These are phyloP conservation scores for Lasioglossum vierecki DNA, from an alignment of 2,888 invertebrate species.

Conservation along the genomic window DNA sequence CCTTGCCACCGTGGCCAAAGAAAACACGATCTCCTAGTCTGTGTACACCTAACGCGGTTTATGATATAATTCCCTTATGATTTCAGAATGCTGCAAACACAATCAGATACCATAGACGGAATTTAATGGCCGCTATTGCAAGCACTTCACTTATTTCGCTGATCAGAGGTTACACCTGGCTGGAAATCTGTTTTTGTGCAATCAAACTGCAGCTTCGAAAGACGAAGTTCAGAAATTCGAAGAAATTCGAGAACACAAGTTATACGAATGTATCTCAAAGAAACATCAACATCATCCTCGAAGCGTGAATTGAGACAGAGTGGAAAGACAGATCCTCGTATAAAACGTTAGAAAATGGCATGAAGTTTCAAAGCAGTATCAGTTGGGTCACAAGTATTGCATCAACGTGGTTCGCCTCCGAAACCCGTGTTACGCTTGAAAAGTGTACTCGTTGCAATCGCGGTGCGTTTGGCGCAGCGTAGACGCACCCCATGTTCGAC, in stretches of 20 bases:
- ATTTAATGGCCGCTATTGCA: slow-evolving; percentile 28
- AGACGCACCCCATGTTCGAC: slow-evolving; percentile 45
- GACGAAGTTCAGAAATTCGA: no score
- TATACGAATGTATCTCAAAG: not conserved
- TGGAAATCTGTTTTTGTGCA: no score
- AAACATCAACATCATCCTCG: not conserved
- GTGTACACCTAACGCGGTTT: not conserved
- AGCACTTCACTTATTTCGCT: not conserved
- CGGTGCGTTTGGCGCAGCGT: not conserved
- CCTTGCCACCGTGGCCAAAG: not conserved
- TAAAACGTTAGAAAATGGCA: not conserved
- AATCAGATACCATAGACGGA: not conserved
- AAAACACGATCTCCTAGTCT: not conserved
- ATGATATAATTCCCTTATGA: not conserved
- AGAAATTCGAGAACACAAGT: not conserved
- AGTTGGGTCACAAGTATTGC: not conserved
- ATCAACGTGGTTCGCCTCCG: not conserved
- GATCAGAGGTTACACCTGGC: not conserved
- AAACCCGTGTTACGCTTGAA: not conserved
- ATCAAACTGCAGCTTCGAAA: no score
- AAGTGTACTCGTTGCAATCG: not conserved
- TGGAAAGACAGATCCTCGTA: not conserved
- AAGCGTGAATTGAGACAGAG: not conserved
- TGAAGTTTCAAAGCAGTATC: not conserved
- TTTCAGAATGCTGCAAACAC: not conserved